Evolutionary conservation across 2,888 invertebrate genomes (phyloP).

Genomic region (Teleogryllus oceanicus): DNA sequence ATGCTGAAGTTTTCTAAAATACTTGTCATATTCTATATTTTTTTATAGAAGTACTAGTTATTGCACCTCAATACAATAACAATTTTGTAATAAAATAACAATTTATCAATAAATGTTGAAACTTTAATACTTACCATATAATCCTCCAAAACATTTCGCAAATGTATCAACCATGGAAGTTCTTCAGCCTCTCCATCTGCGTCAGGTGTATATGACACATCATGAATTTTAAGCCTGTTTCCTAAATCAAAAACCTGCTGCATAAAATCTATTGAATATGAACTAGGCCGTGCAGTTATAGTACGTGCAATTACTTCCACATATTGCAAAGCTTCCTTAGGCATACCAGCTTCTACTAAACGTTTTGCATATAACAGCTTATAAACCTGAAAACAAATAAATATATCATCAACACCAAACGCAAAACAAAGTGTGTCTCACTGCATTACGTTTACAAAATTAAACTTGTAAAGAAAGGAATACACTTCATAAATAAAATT

Average conservation of each 20-base stretch:
- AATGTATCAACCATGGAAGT: constrained; percentile 57
- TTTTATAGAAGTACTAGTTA: too few relatives aligned
- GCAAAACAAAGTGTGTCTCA: neutral
- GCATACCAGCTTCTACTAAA: constrained; percentile 72
- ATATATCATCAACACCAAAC: neutral
- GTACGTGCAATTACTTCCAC: constrained; percentile 73
- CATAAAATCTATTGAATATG: constrained; percentile 39
- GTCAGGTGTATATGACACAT: constrained; percentile 55
- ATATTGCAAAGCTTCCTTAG: constrained; percentile 78
- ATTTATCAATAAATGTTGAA: neutral
- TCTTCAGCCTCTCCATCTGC: constrained; percentile 48
- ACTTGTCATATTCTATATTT: too few relatives aligned
- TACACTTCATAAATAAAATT: too few relatives aligned
- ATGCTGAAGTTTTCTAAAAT: too few relatives aligned
- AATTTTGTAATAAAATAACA: neutral
- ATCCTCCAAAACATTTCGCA: constrained; percentile 39
- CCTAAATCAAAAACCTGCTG: constrained; percentile 52
- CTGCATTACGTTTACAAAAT: neutral
- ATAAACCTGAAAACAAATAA: constrained; percentile 60
- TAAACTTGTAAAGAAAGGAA: too few relatives aligned
- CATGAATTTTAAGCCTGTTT: constrained; percentile 66
- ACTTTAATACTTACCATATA: constrained; percentile 27
- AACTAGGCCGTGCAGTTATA: constrained; percentile 56
- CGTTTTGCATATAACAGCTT: constrained; percentile 78
- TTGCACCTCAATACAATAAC: too few relatives aligned